Conservation (phyloP, 2,797 vertebrate species). For the Basileuterus tristriatus region DNA sequence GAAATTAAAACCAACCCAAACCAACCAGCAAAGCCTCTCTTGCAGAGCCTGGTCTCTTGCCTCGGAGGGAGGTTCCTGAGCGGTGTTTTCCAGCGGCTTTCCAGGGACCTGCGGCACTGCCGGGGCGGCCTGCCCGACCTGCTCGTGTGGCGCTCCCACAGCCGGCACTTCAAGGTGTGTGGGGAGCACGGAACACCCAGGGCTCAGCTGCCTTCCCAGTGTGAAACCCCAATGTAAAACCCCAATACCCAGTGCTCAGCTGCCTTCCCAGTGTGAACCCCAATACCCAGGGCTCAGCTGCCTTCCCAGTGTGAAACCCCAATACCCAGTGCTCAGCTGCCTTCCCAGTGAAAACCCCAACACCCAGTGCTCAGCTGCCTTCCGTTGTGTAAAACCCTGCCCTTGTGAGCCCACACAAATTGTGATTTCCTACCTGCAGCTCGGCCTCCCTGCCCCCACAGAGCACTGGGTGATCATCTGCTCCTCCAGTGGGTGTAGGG, state of each 20-base stretch:
- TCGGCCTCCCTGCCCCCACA: background rate
- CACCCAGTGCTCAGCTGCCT: background rate
- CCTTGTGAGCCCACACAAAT: background rate
- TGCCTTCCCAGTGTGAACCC: too few species aligned
- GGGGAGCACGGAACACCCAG: background rate
- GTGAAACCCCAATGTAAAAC: too few species aligned
- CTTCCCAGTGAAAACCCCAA: too few species aligned
- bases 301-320: too few species aligned
- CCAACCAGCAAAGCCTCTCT: background rate
- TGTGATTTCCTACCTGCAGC: background rate
- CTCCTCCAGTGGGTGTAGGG: rapidly evolving
- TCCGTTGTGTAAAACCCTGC: background rate
- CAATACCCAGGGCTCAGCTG: too few species aligned
- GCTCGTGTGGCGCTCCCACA: conserved; percentile 88
- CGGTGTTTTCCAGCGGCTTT: conserved; percentile 84
- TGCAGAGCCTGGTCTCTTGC: conserved; percentile 88
- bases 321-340: too few species aligned
- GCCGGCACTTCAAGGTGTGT: conserved; percentile 82
- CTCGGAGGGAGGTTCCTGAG: conserved; percentile 88
- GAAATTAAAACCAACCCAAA: background rate
- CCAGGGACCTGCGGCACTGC: conserved; percentile 88
- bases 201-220: background rate
- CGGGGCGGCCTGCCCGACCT: conserved; percentile 92
- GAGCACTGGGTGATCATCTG: background rate
- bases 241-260: too few species aligned